Base-by-base conservation (phyloP, 2,797 vertebrate species). In the Myotis myotis region DNA sequence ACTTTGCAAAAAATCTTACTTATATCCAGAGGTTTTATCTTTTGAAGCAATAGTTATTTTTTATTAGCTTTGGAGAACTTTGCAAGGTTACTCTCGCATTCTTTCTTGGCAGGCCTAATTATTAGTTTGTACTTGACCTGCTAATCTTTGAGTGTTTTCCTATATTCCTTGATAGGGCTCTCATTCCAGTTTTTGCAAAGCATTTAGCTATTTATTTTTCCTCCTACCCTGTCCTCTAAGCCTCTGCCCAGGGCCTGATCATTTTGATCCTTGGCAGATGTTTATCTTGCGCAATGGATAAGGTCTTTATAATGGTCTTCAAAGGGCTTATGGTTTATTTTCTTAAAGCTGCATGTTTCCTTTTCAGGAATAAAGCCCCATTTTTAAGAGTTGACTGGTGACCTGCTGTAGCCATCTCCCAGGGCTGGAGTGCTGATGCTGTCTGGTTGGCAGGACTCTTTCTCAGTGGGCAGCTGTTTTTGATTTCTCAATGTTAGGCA, bases 101-200 rank as follows among this genome's bases (percentile, higher is more conserved):
- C 62, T 94, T 95, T 95, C 62, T 93, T 95, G 84, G 64, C 84
- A 92, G 64, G 36, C 28, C 80, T 76, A 16, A 92, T 95, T 90
- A 90, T 85, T 94, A 92, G 78, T 92, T 95, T 96, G 84, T 92
- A 72, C 66, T 93, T 96, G 85, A 92, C 71, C 92, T 71, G 60
- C 79, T 96, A 60, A 86, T 91, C 88, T 91, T 83, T 92, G 79
- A 93, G 79, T 22, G 5, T 72, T 91, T 96, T 30, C 85, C 53
- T 90, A 2, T 88, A 33, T 82, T 88, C 30, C 49, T 95, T 94
- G 30, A 36, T 82, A 88, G 84, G 72, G 8, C 72, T 88, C 36
- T 78, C 28, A 71, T 76, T 93, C 19, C 49, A 71, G 5, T 60
- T 82, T 95, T 95, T 72, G 36, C 83, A 85, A 90, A 85, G 12